Percentiles rank a stretch among this genome's conserved stretches.
Evolutionary conservation across 2,797 vertebrate genomes (phyloP).

Genomic region (Acipenser transmontanus): DNA sequence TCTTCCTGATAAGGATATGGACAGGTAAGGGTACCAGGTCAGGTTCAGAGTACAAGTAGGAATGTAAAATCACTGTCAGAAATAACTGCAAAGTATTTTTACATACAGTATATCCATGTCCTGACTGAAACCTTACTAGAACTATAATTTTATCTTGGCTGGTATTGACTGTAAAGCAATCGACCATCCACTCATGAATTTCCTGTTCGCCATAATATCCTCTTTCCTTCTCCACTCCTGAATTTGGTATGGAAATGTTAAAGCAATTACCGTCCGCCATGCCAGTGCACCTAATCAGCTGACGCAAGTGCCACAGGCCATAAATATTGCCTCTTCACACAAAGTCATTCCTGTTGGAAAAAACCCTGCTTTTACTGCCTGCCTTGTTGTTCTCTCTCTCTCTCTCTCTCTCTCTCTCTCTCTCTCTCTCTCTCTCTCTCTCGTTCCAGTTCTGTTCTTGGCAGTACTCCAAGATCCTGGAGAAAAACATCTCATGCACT

Average conservation of each 20-base stretch:
- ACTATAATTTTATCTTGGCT: not conserved
- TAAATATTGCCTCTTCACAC: conserved; percentile 52
- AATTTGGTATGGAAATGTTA: conserved; percentile 39
- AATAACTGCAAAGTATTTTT: conserved; percentile 7
- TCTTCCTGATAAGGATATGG: not conserved
- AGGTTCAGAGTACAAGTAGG: not conserved
- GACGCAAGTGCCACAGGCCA: conserved; percentile 49
- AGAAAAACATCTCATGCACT: conserved; percentile 64
- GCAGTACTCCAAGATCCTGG: conserved; percentile 68
- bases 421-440: conserved; percentile 35
- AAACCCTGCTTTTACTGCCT: conserved; percentile 35
- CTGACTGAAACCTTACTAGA: conserved; percentile 4
- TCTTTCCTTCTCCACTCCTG: conserved; percentile 36
- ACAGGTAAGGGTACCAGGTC: not conserved
- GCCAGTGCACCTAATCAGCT: conserved; percentile 56
- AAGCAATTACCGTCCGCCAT: conserved; percentile 25
- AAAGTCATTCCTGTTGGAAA: conserved; percentile 38
- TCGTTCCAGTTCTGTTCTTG: conserved; percentile 65
- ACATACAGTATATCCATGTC: not conserved
- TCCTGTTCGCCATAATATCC: conserved; percentile 13
- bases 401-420: conserved; percentile 30
- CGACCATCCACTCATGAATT: not conserved
- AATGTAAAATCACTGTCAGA: conserved; percentile 4
- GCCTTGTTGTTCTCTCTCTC: conserved; percentile 44
- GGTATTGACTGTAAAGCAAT: not conserved